Evolutionary conservation across 2,113 vertebrate genomes (phyloP), one percentile per base, ranked within the genome.

Genomic region (Oenanthe oenanthe): DNA sequence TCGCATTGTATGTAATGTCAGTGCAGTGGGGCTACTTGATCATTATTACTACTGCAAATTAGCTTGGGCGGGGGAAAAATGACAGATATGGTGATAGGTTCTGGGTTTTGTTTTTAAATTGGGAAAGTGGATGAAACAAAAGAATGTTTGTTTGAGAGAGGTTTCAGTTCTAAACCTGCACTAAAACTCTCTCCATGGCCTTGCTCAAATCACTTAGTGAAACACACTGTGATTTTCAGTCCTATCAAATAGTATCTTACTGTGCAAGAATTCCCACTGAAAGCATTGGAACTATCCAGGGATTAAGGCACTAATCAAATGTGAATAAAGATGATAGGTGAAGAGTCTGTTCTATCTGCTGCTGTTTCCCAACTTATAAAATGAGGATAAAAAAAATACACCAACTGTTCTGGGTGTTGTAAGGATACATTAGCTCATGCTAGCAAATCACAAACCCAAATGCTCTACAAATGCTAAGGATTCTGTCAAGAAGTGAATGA

Each of bases 381-480:
- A 85, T 19, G 25, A 90, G 12, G 51, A 60, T 95, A 83, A 74
- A 85, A 85, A 83, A 91, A 94, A 70, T 76, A 62, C 57, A 60
- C 28, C 60, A 80, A 43, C 54, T 63, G 43, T 79, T 92, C 58
- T 76, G 62, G 58, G 54, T 88, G 62, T 85, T 89, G 74, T 70
- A 90, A 77, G 47, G 56, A 60, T 85, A 88, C 63, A 67, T 82
- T 90, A 94, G 45, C 47, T 82, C 62, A 76, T 54, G 34, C 31
- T 73, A 92, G 78, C 78, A 88, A 90, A 92, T 90, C 34, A 60
- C 67, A 85, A 90, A 92, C 8, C 22, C 29, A 88, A 91, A 89
- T 50, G 57, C 48, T 77, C 36, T 67, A 40, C 24, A 86, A 84
- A 87, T 58, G 58, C 56, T 85, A 66, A 88, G n/a, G 7, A n/a